Evolutionary conservation across 2,797 vertebrate species (phyloP).

Genomic region (Harpagifer antarcticus): DNA sequence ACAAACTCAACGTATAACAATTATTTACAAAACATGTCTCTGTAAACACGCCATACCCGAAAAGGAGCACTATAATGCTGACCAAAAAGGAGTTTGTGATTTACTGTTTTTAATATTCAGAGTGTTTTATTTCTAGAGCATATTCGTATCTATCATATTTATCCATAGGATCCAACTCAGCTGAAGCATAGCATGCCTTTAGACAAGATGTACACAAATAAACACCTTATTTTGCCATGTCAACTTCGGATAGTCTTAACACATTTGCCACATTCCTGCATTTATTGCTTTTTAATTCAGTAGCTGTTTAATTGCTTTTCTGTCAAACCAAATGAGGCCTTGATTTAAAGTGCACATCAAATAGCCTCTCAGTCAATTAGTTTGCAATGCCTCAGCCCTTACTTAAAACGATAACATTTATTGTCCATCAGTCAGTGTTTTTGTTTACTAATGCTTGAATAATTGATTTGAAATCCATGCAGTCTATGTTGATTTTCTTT

Average conservation of each 20-base stretch:
- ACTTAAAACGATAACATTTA: conserved; percentile 6
- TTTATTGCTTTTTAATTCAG: neutral
- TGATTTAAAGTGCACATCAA: neutral
- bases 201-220: neutral
- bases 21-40: too few species aligned
- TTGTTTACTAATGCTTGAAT: neutral
- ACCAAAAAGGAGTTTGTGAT: too few species aligned
- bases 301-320: neutral
- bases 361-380: neutral
- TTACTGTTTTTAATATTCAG: too few species aligned
- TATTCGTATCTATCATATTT: too few species aligned
- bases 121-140: too few species aligned
- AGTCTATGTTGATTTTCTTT: conserved; percentile 1
- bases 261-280: neutral
- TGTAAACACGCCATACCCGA: too few species aligned
- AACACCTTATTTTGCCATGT: conserved; percentile 6
- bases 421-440: neutral
- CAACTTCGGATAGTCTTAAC: neutral
- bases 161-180: neutral
- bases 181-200: neutral
- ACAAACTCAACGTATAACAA: too few species aligned
- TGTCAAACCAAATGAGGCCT: conserved; percentile 1
- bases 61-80: too few species aligned
- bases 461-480: neutral
- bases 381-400: conserved; percentile 2